Evolutionary conservation across 2,888 invertebrate species (phyloP), one percentile per base, ranked within the genome.

Genomic region (Dyspetes luteomarginatus): DNA sequence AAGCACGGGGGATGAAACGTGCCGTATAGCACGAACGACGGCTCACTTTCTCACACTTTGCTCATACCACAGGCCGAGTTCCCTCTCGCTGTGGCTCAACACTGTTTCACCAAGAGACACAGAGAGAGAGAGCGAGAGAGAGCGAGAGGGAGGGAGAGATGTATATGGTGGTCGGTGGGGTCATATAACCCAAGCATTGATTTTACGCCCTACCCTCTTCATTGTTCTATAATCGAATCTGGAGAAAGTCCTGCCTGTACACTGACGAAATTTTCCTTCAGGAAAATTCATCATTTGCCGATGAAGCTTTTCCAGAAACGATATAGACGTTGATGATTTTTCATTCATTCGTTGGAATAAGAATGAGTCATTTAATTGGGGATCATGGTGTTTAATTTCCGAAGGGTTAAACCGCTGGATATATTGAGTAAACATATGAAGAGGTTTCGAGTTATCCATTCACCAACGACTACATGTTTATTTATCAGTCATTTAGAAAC

Each of bases 151-250:
- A 9, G 36, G 36, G 7, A 36, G 12, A 19, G 36, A n/a, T 36
- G 30, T 43, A 5, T n/a, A n/a, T n/a, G n/a, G 41, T 30, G 17
- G 30, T 52, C n/a, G 45, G 60, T 41, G 26, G 68, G 78, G 78
- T 64, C 73, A 36, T 73, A 62, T 73, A 81, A 86, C 83, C 83
- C 82, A 80, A 77, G 86, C 88, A 88, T 88, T 87, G 88, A 87
- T 87, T 88, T 88, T 87, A 9, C 67, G 84, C 86, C 82, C 85
- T 79, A 69, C 78, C n/a, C 82, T 30, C 77, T 76, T 50, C 17
- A 43, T 36, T 15, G 50, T 30, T 60, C 58, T 28, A 62, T 41
- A 73, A 71, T 17, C 60, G 43, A 60, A 56, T 12, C 12, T 12
- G 12, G 7, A 36, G 36, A 12, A 28, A 64, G 55, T 64, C 64